Base-by-base conservation (phyloP, 2,888 invertebrate genomes). In the Trichogramma dendrolimi region DNA sequence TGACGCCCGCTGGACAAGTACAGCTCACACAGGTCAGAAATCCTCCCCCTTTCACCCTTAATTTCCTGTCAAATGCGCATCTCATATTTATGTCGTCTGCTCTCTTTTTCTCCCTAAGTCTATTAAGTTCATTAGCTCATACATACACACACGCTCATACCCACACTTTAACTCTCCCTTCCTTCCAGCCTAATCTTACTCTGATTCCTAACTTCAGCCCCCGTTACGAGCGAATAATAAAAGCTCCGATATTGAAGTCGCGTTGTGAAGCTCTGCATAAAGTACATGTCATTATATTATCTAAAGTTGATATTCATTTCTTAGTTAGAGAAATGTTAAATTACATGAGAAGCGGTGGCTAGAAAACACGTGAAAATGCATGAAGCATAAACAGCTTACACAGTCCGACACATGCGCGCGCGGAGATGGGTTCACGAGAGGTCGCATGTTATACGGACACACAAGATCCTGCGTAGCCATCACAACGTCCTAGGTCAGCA, bases 11-110 rank as follows among this genome's bases (percentile, higher is more conserved):
- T 46, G 8, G 46, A 1, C 52, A 39, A 27, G 27, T 27, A 27
- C 61, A 53, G 11, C 58, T 49, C 50, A 51, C 56, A 50, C 61
- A 64, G 64, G 64, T 64, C 64, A 61, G 64, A 55, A 51, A 47
- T 51, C 11, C 39, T 7, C 14, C n/a, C 14, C n/a, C 11, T 41
- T 39, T 38, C 54, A 41, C 49, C 40, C n/a, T 41, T 39, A 42
- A 27, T 27, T 27, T 27, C 27, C 27, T 27, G 27, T 27, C 27
- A 27, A 27, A 27, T 27, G 27, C 27, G 27, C 27, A 27, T 27
- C 27, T 27, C 27, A 27, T 27, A 27, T 27, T 27, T 27, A 39
- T 14, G 49, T 8, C 49, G 6, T 10, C 11, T 14, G 7, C 10
- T 41, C 14, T 42, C 27, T 54, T 40, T 55, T 49, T 62, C 54